Evolutionary conservation across 2,113 vertebrate genomes (phyloP).

Genomic region (Struthidea cinerea): DNA sequence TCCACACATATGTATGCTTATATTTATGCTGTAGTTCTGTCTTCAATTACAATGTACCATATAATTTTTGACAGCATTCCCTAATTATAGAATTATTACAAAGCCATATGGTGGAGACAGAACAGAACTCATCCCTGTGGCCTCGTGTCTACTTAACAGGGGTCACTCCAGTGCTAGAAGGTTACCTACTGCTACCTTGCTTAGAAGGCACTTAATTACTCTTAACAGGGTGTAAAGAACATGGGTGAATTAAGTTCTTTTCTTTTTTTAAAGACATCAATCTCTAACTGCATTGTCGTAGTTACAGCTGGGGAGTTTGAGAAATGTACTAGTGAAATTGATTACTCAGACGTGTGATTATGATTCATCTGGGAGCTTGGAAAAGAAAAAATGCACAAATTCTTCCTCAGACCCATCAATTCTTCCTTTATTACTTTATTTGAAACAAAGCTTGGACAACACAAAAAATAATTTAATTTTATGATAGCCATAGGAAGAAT

Average conservation of each 20-base stretch:
- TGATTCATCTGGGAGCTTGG: constrained; percentile 46
- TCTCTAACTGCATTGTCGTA: constrained; percentile 40
- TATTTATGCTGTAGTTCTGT: not conserved
- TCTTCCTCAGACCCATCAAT: constrained; percentile 20
- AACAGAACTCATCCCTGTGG: not conserved
- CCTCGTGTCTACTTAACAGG: not conserved
- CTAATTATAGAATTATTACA: not conserved
- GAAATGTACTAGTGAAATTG: constrained; percentile 50
- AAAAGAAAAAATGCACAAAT: constrained; percentile 30
- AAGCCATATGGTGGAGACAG: not conserved
- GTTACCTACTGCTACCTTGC: not conserved
- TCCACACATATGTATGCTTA: not conserved
- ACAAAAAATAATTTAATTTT: constrained; percentile 35
- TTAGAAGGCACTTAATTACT: not conserved
- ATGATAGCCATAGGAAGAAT: constrained; percentile 16
- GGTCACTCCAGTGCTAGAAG: not conserved
- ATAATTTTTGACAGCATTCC: not conserved
- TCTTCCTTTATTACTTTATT: constrained; percentile 50
- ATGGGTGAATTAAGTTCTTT: not conserved
- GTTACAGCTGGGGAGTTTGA: constrained; percentile 49
- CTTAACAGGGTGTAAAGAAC: not conserved
- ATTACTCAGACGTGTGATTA: constrained; percentile 70
- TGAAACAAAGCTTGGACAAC: constrained; percentile 36
- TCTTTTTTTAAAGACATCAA: constrained; percentile 21
- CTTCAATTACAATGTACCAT: not conserved